Evolutionary conservation across 92 coral and sea anemone genomes (phyloP), one percentile per base, ranked within the genome.

Genomic region (Metridium senile): DNA sequence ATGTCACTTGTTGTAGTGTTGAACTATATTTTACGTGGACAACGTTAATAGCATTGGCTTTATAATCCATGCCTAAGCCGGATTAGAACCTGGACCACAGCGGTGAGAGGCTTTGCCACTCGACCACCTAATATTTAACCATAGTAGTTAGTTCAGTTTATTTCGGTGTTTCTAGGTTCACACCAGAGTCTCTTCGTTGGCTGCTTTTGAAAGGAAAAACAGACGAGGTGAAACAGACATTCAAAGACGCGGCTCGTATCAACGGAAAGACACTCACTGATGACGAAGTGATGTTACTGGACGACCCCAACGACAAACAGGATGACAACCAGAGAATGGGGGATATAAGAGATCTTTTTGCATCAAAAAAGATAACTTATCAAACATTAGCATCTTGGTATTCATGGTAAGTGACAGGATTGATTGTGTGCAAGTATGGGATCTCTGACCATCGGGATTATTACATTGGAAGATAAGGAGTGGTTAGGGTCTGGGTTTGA

Each of bases 181-280:
- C 76, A 0, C 86, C 87, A 28, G 90, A 86, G 70, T 86, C 90
- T 34, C 86, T 81, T 28, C 90, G 90, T 18, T 86, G 90, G 90
- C 53, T 86, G 58, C 29, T 76, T 11, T 80, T 82, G 26, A 86
- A 86, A 81, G 87, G 84, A 27, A 81, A 76, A 78, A 70, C 68
- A 69, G 58, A 56, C 39, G 84, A 86, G 29, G 87, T 86, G 1
- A 68, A 70, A 49, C 45, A 66, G 22, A 73, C 68, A 0, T 49
- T 66, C 22, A 59, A 61, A 30, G 70, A 70, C 33, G 79, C 77
- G 1, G 87, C 90, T 11, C 58, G 72, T 25, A 53, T 86, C 9
- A 86, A 86, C 45, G 68, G 90, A 16, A 80, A 62, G 63, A 26
- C 1, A 1, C 27, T 74, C 9, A 27, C 17, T 6, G 70, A 74